Percentiles rank a stretch among this genome's conserved stretches.
Evolutionary conservation across 2,888 invertebrate species (phyloP).

Genomic region (Rambutsinella grinnellia): DNA sequence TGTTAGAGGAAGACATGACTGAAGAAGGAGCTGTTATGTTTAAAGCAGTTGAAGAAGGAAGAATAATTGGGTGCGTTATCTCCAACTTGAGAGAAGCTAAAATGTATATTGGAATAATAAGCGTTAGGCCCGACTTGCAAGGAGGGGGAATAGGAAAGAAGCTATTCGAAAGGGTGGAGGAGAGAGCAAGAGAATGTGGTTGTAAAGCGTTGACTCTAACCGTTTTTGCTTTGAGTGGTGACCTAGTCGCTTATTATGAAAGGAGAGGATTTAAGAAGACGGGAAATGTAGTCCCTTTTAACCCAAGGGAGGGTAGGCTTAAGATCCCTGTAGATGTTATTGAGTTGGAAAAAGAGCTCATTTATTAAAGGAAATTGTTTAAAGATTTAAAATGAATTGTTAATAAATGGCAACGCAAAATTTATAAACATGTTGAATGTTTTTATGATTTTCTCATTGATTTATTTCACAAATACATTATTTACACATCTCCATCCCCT

Average conservation of each 20-base stretch:
- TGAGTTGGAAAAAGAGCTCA: constrained; percentile 29
- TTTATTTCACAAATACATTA: too few species aligned
- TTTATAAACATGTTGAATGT: too few species aligned
- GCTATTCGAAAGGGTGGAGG: constrained; percentile 23
- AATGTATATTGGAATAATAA: constrained; percentile 31
- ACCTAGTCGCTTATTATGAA: constrained; percentile 42
- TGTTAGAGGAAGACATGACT: constrained; percentile 13
- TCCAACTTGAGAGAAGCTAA: constrained; percentile 15
- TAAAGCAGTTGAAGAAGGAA: constrained; percentile 25
- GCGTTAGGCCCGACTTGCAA: constrained; percentile 39
- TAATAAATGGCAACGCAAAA: too few species aligned
- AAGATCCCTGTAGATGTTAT: constrained; percentile 36
- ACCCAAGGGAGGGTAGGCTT: constrained; percentile 22
- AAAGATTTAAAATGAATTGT: too few species aligned
- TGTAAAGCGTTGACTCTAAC: constrained; percentile 16
- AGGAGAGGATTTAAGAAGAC: constrained; percentile 25
- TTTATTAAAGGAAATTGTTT: too few species aligned
- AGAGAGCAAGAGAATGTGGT: constrained; percentile 11
- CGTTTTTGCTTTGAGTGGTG: constrained; percentile 23
- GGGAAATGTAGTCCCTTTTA: constrained; percentile 29
- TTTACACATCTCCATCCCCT: too few species aligned
- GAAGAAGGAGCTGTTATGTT: constrained; percentile 2
- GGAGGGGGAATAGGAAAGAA: constrained; percentile 45
- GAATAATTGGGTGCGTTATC: constrained; percentile 37
- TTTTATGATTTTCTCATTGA: too few species aligned